Evolutionary conservation across 2,113 vertebrate species (phyloP).

Genomic region (Lasiurus borealis): DNA sequence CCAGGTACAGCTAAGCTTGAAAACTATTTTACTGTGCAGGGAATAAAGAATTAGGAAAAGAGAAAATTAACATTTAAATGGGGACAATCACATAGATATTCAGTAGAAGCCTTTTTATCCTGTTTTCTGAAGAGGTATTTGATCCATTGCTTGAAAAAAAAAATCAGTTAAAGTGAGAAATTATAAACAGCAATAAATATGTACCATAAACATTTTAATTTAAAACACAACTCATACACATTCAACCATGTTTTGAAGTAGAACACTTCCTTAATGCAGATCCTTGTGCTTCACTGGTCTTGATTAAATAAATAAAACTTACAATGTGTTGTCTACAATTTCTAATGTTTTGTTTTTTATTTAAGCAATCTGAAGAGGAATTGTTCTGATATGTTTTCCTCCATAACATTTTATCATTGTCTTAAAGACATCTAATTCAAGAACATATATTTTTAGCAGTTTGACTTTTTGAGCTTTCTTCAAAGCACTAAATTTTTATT

Average conservation of each 20-base stretch:
- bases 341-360: background rate
- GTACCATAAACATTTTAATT: background rate
- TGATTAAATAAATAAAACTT: slow-evolving; percentile 9
- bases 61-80: slow-evolving; percentile 10
- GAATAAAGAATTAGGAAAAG: slow-evolving; percentile 8
- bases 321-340: background rate
- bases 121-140: background rate
- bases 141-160: background rate
- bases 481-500: slow-evolving; percentile 21
- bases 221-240: background rate
- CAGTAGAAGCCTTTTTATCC: background rate
- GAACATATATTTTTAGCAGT: background rate
- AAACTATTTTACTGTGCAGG: slow-evolving; percentile 33
- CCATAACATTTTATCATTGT: slow-evolving; percentile 7
- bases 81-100: background rate
- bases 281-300: background rate
- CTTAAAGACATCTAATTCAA: background rate
- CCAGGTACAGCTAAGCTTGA: slow-evolving; percentile 5
- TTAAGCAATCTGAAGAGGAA: background rate
- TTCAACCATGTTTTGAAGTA: background rate
- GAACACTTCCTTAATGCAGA: background rate
- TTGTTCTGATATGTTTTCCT: background rate
- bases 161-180: background rate
- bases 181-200: background rate
- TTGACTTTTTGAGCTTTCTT: background rate